These are phyloP conservation scores for Notarius lentiginosus DNA, from an alignment of 2,113 vertebrate species.

Conservation along the genomic window DNA sequence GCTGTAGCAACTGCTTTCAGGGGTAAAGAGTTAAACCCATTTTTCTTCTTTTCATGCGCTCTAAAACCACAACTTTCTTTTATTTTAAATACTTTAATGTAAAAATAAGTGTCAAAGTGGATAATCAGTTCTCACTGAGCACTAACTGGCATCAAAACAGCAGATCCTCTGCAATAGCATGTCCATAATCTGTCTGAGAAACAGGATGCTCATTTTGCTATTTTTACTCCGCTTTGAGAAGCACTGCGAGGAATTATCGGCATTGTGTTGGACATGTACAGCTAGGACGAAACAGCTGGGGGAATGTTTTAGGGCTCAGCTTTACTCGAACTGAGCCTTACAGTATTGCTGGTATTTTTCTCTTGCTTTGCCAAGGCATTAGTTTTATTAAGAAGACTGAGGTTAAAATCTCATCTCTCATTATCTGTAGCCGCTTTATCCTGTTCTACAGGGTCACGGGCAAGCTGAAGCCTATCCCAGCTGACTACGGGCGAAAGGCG, in stretches of 20 bases:
- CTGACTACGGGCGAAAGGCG: too few species aligned
- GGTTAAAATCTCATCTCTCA: neutral
- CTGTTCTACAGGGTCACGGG: too few species aligned
- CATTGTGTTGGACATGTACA: neutral
- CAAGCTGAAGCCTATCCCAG: too few species aligned
- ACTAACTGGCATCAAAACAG: neutral
- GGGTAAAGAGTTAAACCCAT: neutral
- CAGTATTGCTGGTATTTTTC: too few species aligned
- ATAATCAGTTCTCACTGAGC: neutral
- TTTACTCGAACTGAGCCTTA: neutral
- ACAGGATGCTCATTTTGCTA: neutral
- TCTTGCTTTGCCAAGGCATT: neutral
- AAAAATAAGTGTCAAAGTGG: neutral
- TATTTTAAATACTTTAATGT: neutral
- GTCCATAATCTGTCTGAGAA: neutral
- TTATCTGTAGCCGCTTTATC: too few species aligned
- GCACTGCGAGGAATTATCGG: neutral
- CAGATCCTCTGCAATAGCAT: neutral
- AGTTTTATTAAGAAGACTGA: neutral
- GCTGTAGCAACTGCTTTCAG: too few species aligned
- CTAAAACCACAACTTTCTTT: neutral
- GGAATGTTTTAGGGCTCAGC: neutral
- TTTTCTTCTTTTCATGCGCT: neutral
- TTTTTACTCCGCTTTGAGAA: slow-evolving; percentile 23
- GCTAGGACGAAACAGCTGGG: slow-evolving; percentile 1